phyloP scores from a whole-genome alignment of 2,888 invertebrate genomes.

The Drosophila pegasa region DNA sequence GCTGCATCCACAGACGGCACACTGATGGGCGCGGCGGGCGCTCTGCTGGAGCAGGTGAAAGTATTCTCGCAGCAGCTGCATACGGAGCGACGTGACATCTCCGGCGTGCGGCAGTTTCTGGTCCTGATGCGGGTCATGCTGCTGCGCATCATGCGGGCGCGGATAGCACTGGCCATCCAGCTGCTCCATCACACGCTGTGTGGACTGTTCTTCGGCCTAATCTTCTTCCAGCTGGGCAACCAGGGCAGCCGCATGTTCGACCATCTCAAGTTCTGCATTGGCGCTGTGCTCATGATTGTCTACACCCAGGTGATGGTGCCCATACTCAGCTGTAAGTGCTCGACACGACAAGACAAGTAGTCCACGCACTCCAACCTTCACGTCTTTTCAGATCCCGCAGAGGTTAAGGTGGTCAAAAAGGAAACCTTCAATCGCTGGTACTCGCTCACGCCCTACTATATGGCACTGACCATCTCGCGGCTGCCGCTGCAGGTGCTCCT shows the following conservation, averaged over 20 bases:
- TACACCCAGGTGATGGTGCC: slow-evolving; percentile 90
- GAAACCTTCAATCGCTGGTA: slow-evolving; percentile 91
- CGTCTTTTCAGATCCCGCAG: slow-evolving; percentile 87
- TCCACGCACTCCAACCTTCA: background rate
- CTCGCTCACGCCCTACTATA: slow-evolving; percentile 88
- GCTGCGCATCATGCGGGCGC: slow-evolving; percentile 87
- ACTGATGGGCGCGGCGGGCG: slow-evolving; percentile 74
- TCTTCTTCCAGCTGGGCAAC: slow-evolving; percentile 88
- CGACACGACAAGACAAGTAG: too few species aligned
- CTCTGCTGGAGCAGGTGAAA: slow-evolving; percentile 86
- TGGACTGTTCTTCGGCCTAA: slow-evolving; percentile 86
- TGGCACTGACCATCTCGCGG: slow-evolving; percentile 88
- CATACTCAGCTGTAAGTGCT: slow-evolving; percentile 88
- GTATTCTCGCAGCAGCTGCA: slow-evolving; percentile 84
- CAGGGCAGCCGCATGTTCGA: slow-evolving; percentile 89
- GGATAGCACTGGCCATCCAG: slow-evolving; percentile 87
- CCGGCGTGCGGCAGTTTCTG: slow-evolving; percentile 87
- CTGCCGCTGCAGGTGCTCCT: slow-evolving; percentile 87
- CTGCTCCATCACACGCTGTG: slow-evolving; percentile 88
- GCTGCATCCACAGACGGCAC: slow-evolving; percentile 73
- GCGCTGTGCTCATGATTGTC: slow-evolving; percentile 88
- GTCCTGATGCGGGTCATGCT: slow-evolving; percentile 87
- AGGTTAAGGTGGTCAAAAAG: slow-evolving; percentile 89
- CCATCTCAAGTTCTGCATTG: slow-evolving; percentile 89
- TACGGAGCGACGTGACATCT: slow-evolving; percentile 85